A percentile compares a stretch with the other conserved stretches of the same genome.
Conservation (phyloP, 2,888 invertebrate species). For the Eueremaeus valkanovi region DNA sequence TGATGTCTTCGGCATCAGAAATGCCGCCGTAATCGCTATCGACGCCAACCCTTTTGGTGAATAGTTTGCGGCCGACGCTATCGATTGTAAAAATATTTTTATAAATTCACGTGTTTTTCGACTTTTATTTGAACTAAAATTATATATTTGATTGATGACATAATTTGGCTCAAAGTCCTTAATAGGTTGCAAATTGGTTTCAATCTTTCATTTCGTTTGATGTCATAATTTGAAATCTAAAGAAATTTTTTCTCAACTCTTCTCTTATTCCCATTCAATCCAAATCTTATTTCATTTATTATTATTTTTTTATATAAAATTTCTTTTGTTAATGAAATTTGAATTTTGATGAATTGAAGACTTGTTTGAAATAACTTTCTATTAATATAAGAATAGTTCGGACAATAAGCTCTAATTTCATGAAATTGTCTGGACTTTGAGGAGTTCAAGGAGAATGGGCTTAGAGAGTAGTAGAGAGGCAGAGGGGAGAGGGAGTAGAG, state of each 20-base stretch:
- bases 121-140: too few relatives aligned
- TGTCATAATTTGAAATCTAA: too few relatives aligned
- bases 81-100: slow-evolving; percentile 37
- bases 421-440: not conserved
- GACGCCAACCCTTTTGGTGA: slow-evolving; percentile 65
- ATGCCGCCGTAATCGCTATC: slow-evolving; percentile 64
- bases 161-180: too few relatives aligned
- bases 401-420: not conserved
- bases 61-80: slow-evolving; percentile 68
- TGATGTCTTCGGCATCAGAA: slow-evolving; percentile 67
- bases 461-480: too few relatives aligned
- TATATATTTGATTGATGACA: too few relatives aligned
- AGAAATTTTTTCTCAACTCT: too few relatives aligned
- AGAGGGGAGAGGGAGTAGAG: not conserved
- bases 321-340: not conserved
- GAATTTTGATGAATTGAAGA: not conserved
- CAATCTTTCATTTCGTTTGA: too few relatives aligned
- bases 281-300: too few relatives aligned
- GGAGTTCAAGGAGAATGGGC: slow-evolving; percentile 31
- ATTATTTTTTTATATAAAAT: too few relatives aligned
- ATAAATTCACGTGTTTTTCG: not conserved
- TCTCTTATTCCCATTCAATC: too few relatives aligned
- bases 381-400: not conserved
- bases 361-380: not conserved
- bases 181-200: too few relatives aligned